These are phyloP conservation scores for Vombatus ursinus DNA, from an alignment of 2,113 vertebrate genomes.

Conservation along the genomic window DNA sequence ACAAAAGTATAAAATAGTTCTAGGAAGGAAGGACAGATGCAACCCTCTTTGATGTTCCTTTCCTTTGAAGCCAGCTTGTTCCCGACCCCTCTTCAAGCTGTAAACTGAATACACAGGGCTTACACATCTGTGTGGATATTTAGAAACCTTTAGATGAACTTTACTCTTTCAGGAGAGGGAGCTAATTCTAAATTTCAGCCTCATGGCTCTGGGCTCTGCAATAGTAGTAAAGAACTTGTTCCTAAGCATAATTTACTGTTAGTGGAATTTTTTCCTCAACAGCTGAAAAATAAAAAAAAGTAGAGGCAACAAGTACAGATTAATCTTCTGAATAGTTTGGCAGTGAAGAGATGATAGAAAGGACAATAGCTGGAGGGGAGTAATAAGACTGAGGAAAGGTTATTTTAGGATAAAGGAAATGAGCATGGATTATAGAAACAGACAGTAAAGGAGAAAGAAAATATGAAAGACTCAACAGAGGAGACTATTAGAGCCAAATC, in stretches of 20 bases:
- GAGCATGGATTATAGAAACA: neutral
- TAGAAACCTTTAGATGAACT: neutral
- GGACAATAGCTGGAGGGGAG: neutral
- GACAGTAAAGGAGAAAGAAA: neutral
- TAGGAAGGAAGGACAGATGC: neutral
- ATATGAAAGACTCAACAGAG: neutral
- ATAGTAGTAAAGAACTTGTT: neutral
- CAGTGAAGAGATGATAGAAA: neutral
- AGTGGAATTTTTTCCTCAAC: too few species aligned
- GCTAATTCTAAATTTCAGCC: neutral
- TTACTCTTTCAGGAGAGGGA: neutral
- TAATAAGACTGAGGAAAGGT: neutral
- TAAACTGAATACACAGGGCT: neutral
- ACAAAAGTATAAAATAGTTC: neutral
- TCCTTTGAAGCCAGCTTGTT: neutral
- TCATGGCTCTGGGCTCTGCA: neutral
- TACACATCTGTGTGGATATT: neutral
- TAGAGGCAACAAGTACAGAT: neutral
- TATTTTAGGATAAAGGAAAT: neutral
- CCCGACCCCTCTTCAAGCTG: neutral
- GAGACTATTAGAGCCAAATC: neutral
- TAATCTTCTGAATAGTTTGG: neutral
- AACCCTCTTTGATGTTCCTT: neutral
- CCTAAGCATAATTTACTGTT: neutral
- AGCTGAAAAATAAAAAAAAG: neutral